Conservation (phyloP, 2,113 vertebrate genomes). For the Haliaeetus leucogaster region DNA sequence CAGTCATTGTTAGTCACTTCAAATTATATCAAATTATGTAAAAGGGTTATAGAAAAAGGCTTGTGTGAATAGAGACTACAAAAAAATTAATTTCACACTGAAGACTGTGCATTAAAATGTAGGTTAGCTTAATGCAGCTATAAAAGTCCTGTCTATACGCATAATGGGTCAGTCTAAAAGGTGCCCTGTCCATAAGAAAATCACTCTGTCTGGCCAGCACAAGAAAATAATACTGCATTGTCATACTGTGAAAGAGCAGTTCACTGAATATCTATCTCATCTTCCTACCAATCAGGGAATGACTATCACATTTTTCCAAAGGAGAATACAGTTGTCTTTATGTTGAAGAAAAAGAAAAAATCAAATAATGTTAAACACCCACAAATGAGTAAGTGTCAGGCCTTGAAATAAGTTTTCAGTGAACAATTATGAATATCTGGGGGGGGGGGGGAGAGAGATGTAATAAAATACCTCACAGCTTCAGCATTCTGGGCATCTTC, state of each 20-base stretch:
- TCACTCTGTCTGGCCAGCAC: background rate
- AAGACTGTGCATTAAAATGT: slow-evolving; percentile 52
- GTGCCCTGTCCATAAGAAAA: background rate
- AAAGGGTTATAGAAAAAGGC: slow-evolving; percentile 50
- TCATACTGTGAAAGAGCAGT: background rate
- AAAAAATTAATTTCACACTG: slow-evolving; percentile 42
- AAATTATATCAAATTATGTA: slow-evolving; percentile 69
- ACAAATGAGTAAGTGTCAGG: background rate
- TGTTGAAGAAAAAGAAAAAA: background rate
- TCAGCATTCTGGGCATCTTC: background rate
- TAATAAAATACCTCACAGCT: background rate
- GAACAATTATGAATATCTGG: background rate
- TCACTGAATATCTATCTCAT: background rate
- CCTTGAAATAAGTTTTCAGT: background rate
- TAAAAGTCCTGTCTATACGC: background rate
- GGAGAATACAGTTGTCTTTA: background rate
- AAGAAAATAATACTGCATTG: background rate
- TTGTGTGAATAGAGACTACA: slow-evolving; percentile 46
- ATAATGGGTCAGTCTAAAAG: background rate
- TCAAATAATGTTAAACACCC: background rate
- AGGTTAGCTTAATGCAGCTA: slow-evolving; percentile 5
- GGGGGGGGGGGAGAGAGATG: no score
- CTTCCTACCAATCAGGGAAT: background rate
- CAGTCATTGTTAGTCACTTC: slow-evolving; percentile 49
- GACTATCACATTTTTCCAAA: background rate